phyloP scores from a whole-genome alignment of 2,888 invertebrate genomes.

The Nymphalis urticae region DNA sequence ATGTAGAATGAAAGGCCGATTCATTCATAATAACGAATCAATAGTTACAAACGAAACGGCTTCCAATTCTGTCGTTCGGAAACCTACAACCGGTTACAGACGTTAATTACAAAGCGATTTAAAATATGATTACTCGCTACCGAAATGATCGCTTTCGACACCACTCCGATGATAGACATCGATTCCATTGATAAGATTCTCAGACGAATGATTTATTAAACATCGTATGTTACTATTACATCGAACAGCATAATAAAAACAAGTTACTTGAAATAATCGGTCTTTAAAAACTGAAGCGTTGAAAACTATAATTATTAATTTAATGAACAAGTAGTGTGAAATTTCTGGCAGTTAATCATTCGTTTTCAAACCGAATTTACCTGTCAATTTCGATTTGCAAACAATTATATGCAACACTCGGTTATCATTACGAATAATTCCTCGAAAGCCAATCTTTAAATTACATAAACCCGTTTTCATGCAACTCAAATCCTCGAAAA shows the following conservation, averaged over 20 bases:
- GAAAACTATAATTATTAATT: constrained; percentile 10
- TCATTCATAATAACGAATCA: constrained; percentile 77
- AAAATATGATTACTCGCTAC: constrained; percentile 75
- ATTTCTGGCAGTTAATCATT: constrained; percentile 31
- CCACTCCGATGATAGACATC: constrained; percentile 58
- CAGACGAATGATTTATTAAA: constrained; percentile 64
- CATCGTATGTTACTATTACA: constrained; percentile 30
- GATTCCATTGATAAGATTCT: constrained; percentile 68
- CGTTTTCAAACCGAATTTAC: constrained; percentile 48
- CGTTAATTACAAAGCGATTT: constrained; percentile 76
- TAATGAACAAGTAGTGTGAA: constrained; percentile 17
- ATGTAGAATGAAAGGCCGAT: constrained; percentile 68
- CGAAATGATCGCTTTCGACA: constrained; percentile 65
- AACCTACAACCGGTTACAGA: constrained; percentile 64
- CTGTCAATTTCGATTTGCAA: constrained; percentile 63
- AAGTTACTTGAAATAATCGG: constrained; percentile 14
- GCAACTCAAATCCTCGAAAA: constrained; percentile 60
- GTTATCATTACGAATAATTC: constrained; percentile 44
- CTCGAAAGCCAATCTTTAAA: constrained; percentile 49
- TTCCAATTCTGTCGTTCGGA: constrained; percentile 64
- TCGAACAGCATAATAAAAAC: constrained; percentile 23
- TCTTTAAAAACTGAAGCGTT: constrained; percentile 12
- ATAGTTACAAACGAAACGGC: constrained; percentile 56
- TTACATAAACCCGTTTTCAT: constrained; percentile 46
- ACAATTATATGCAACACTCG: constrained; percentile 44